Conservation (phyloP, 2,888 invertebrate genomes). For the Chydorus sphaericus region DNA sequence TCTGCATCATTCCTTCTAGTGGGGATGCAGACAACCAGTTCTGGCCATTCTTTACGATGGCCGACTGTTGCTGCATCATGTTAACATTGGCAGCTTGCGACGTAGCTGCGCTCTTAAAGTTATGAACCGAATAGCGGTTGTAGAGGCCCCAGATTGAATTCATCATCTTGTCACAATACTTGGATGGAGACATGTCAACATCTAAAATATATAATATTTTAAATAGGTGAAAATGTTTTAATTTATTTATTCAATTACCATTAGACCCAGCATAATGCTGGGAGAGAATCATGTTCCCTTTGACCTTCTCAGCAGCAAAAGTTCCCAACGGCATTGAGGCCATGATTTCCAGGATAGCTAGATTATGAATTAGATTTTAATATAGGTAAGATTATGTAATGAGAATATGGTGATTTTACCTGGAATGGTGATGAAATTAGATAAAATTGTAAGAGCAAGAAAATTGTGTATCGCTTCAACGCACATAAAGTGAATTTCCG, state of each 20-base stretch:
- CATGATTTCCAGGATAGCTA: conserved; percentile 33
- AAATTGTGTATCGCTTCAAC: too few species aligned
- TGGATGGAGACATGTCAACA: conserved; percentile 38
- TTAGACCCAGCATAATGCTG: not conserved
- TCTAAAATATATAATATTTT: too few species aligned
- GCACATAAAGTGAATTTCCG: too few species aligned
- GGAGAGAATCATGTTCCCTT: conserved; percentile 32
- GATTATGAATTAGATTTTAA: not conserved
- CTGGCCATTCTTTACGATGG: too few species aligned
- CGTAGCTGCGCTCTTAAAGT: conserved; percentile 60
- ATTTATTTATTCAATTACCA: not conserved
- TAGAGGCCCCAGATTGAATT: conserved; percentile 84
- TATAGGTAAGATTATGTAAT: not conserved
- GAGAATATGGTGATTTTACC: not conserved
- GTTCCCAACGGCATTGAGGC: conserved; percentile 59
- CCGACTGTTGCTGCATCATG: conserved; percentile 2
- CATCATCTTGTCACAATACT: conserved; percentile 76
- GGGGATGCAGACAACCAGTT: not conserved
- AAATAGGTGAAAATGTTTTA: too few species aligned
- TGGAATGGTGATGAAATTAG: too few species aligned
- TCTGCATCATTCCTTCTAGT: conserved; percentile 3
- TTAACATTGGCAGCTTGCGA: conserved; percentile 7
- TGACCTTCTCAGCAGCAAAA: conserved; percentile 55
- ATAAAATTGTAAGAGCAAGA: too few species aligned
- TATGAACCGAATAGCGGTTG: conserved; percentile 75